Evolutionary conservation across 2,888 invertebrate species (phyloP).

Genomic region (Dioctria rufipes): DNA sequence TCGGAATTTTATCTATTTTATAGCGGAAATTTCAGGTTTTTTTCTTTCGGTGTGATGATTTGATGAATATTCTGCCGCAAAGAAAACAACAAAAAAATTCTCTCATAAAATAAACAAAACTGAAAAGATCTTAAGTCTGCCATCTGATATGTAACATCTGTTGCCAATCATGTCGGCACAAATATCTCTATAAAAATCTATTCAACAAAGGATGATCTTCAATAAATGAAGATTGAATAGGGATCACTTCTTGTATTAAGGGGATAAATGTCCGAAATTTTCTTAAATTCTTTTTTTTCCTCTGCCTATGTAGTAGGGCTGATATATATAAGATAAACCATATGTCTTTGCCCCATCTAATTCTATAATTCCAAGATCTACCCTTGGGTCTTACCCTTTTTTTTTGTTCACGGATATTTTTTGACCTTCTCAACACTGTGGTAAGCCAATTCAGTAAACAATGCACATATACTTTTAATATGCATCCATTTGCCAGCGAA

Average conservation of each 20-base stretch:
- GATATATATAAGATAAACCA: background rate
- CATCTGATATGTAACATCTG: conserved; percentile 3
- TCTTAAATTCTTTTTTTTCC: background rate
- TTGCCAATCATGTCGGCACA: background rate
- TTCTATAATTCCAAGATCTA: background rate
- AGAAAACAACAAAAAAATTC: no score
- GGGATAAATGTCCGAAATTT: background rate
- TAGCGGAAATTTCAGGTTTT: no score
- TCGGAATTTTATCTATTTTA: no score
- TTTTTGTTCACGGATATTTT: background rate
- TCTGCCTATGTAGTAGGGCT: no score
- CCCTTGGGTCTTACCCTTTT: conserved; percentile 1
- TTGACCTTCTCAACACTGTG: background rate
- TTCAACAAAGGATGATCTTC: conserved; percentile 2
- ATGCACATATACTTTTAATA: background rate
- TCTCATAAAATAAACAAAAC: no score
- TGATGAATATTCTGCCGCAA: no score
- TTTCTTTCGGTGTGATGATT: no score
- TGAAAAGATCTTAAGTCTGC: background rate
- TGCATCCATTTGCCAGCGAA: background rate
- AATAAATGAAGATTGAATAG: conserved; percentile 4
- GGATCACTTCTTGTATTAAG: background rate
- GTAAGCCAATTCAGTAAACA: background rate
- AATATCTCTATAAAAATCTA: background rate
- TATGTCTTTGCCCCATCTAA: conserved; percentile 5